phyloP scores from a whole-genome alignment of 2,797 vertebrate species.

The Periophthalmus magnuspinnatus region DNA sequence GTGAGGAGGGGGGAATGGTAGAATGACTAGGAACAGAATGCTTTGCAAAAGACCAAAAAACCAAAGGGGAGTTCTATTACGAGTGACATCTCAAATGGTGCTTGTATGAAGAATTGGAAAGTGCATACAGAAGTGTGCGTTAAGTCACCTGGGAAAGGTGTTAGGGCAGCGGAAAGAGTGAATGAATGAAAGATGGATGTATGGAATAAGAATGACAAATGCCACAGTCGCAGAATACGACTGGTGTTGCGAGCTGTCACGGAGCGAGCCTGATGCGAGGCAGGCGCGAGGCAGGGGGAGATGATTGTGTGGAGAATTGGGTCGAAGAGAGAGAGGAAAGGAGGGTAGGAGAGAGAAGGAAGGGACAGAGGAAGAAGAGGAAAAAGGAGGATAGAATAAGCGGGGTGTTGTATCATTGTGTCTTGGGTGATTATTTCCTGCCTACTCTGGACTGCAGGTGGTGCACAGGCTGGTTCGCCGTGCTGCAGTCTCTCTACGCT shows the following conservation, averaged over 20 bases:
- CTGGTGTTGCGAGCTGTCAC: conserved; percentile 42
- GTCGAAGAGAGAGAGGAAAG: conserved; percentile 52
- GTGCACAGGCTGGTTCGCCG: conserved; percentile 72
- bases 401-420: conserved; percentile 69
- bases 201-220: conserved; percentile 42
- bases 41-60: conserved; percentile 36
- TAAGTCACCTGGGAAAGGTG: conserved; percentile 42
- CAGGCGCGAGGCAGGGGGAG: conserved; percentile 54
- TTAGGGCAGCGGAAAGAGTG: conserved; percentile 34
- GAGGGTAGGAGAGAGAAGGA: conserved; percentile 46
- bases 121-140: conserved; percentile 39
- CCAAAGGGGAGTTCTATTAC: conserved; percentile 21
- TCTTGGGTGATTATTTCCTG: conserved; percentile 70
- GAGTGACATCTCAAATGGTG: conserved; percentile 29
- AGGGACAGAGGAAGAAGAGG: conserved; percentile 36
- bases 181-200: conserved; percentile 44
- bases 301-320: conserved; percentile 60
- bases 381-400: conserved; percentile 40
- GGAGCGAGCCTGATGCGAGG: conserved; percentile 46
- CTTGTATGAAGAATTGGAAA: conserved; percentile 24
- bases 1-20: conserved; percentile 32
- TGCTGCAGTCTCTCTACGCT: conserved; percentile 84
- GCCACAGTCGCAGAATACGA: conserved; percentile 30
- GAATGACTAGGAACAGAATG: conserved; percentile 53
- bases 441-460: conserved; percentile 68